Base-by-base conservation (phyloP, 2,113 vertebrate genomes). In the Pardalotus punctatus region DNA sequence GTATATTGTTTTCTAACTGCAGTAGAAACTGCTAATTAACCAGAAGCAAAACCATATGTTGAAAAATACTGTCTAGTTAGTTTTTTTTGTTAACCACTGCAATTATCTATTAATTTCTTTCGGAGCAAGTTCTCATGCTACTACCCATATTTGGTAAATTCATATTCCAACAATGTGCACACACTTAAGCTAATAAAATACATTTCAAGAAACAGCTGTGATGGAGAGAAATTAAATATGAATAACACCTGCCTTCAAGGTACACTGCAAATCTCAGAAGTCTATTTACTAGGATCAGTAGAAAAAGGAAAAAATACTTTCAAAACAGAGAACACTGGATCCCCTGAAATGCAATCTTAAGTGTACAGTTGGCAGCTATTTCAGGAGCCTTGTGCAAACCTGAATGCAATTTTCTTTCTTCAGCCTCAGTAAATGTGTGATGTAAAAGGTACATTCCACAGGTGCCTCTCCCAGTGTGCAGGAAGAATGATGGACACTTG, bases 21-120 rank as follows among this genome's bases (percentile, higher is more conserved):
- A 95, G n/a, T 31, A 86, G 56, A 95, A 95, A 73, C 38, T 78
- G 40, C n/a, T 95, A 86, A 88, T 83, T 80, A 90, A 70, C 25
- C 65, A 93, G n/a, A 94, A 91, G 40, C 16, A 93, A 95, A 96
- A 43, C 56, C n/a, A 9, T 70, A 77, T 77, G 84, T 50, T 82
- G n/a, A 79, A 78, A 83, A 81, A 85, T 28, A 35, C 40, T 14
- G 2, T 20, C 6, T 11, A 25, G 16, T 69, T 58, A 57, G 22
- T 19, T 45, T 45, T 23, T 58, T 53, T 57, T 54, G 38, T 61
- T 9, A 56, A 48, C 27, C 16, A 53, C 40, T 57, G 23, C 21
- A 92, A 64, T 93, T 69, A 62, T 31, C 28, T 62, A 50, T 61
- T 83, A 15, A 87, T 91, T 81, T 88, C 3, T 85, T 91, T 57